Conservation (phyloP, 2,113 vertebrate species). For the Anas platyrhynchos region DNA sequence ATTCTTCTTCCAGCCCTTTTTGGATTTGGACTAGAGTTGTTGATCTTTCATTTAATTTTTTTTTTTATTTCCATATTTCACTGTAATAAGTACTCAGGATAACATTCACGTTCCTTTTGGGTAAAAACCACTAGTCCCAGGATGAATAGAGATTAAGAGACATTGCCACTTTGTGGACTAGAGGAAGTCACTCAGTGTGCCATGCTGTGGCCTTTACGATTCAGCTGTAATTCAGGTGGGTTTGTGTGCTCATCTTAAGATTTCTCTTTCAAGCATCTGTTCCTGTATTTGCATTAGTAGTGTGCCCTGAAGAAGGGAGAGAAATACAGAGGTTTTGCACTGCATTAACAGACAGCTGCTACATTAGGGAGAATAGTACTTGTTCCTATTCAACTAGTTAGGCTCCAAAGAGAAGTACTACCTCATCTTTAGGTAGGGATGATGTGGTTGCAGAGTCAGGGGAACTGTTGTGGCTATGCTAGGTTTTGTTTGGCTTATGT, state of each 20-base stretch:
- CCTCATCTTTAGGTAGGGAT: constrained; percentile 47
- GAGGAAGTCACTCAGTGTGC: background rate
- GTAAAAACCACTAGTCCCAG: background rate
- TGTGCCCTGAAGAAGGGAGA: background rate
- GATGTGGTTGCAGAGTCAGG: background rate
- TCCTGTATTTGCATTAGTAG: background rate
- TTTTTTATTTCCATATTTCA: background rate
- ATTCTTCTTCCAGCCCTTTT: background rate
- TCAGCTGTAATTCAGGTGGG: background rate
- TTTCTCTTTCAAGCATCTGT: background rate
- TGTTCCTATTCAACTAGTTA: background rate
- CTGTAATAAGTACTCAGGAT: background rate
- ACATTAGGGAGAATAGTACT: background rate
- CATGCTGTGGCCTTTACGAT: background rate
- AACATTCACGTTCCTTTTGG: background rate
- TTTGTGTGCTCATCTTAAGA: background rate
- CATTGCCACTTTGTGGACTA: background rate
- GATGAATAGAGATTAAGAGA: background rate
- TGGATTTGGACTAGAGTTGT: background rate
- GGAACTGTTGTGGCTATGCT: background rate
- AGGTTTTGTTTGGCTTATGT: background rate
- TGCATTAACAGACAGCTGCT: constrained; percentile 11
- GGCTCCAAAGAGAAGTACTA: constrained; percentile 64
- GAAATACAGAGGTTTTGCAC: background rate
- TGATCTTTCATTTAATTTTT: background rate